Evolutionary conservation across 2,888 invertebrate genomes (phyloP).

Genomic region (Drosophila paramelanica): DNA sequence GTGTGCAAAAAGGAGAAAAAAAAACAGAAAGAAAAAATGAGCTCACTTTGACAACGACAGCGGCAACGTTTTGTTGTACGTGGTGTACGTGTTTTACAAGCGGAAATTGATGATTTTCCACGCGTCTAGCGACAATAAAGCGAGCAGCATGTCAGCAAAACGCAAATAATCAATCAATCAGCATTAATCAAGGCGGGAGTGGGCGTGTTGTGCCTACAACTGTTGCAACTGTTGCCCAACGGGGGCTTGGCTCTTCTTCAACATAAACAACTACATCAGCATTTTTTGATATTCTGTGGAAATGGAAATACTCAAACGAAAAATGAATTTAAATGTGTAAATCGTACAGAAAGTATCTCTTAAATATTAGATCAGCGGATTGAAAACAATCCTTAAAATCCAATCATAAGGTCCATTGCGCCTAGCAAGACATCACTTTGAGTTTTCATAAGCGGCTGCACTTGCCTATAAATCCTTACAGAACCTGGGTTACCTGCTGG

Average conservation of each 20-base stretch:
- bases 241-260: not conserved
- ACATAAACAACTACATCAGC: conserved; percentile 33
- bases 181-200: conserved; percentile 73
- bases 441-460: not conserved
- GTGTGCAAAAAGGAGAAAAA: conserved; percentile 6
- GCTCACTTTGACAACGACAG: conserved; percentile 54
- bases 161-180: conserved; percentile 82
- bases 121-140: conserved; percentile 74
- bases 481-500: not conserved
- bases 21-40: conserved; percentile 42
- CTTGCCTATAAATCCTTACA: too few species aligned
- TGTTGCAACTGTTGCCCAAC: conserved; percentile 54
- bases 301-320: conserved; percentile 28
- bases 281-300: conserved; percentile 19
- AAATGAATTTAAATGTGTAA: conserved; percentile 22
- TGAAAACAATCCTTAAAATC: not conserved
- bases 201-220: conserved; percentile 27
- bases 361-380: not conserved
- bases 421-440: not conserved
- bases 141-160: conserved; percentile 77
- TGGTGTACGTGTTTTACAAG: conserved; percentile 75
- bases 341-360: not conserved
- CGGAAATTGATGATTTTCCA: conserved; percentile 80
- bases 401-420: not conserved
- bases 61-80: conserved; percentile 56